Conservation (phyloP, 2,797 vertebrate species). For the Graptemys geographica region DNA sequence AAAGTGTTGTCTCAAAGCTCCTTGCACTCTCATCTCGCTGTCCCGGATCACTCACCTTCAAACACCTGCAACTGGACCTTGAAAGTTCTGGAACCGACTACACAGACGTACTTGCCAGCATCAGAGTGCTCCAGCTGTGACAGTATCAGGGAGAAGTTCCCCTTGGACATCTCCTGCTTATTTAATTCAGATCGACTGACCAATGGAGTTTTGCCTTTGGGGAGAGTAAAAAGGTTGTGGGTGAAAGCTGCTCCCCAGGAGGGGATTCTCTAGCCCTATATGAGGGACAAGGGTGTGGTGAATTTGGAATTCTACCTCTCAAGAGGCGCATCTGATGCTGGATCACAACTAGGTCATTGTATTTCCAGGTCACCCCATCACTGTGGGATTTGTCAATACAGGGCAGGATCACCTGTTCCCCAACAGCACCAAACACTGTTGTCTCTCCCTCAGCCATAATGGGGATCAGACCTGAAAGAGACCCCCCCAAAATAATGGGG, state of each 20-base stretch:
- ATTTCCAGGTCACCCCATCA: not conserved
- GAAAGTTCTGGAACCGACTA: accelerated
- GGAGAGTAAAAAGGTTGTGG: conserved; percentile 7
- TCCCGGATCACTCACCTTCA: conserved; percentile 62
- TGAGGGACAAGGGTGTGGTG: not conserved
- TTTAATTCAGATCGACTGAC: accelerated
- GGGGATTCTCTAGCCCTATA: not conserved
- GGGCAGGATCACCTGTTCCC: conserved; percentile 17
- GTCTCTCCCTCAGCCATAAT: not conserved
- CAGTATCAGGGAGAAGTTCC: conserved; percentile 59
- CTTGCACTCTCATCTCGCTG: not conserved
- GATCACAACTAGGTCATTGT: accelerated
- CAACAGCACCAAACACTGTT: not conserved
- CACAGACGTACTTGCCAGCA: conserved; percentile 70
- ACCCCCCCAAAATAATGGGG: not conserved
- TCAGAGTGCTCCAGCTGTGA: not conserved
- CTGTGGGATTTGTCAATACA: accelerated
- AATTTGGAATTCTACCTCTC: conserved; percentile 42
- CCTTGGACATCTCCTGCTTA: not conserved
- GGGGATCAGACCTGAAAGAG: conserved; percentile 52
- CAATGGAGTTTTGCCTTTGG: not conserved
- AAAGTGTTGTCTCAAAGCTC: not conserved
- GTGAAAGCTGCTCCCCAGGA: not conserved
- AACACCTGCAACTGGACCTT: conserved; percentile 62
- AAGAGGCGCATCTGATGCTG: accelerated